A percentile compares a stretch with the other conserved stretches of the same genome.
Conservation (phyloP, 2,888 invertebrate species). For the Podotricha telesiphe region DNA sequence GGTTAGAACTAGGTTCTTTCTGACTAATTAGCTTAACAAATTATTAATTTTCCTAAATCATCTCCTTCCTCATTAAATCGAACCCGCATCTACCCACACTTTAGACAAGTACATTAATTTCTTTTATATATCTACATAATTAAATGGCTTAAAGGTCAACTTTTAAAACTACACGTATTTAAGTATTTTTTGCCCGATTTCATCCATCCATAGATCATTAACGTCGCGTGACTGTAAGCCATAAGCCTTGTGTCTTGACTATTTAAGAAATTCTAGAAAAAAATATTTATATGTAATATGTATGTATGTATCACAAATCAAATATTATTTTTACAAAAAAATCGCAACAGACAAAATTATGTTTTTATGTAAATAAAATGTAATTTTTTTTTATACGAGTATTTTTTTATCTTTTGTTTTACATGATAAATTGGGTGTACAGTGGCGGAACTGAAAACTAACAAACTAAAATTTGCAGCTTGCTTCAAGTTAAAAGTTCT, state of each 20-base stretch:
- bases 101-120: neutral
- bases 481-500: no score
- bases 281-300: conserved; percentile 58
- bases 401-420: no score
- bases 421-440: no score
- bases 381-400: neutral
- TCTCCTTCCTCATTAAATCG: neutral
- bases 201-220: conserved; percentile 67
- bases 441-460: no score
- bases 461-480: no score
- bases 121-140: neutral
- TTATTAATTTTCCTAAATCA: no score
- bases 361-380: neutral
- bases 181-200: conserved; percentile 6
- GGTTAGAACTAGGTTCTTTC: no score
- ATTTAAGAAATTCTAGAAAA: conserved; percentile 63
- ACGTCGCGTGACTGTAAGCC: conserved; percentile 72
- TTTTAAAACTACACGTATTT: neutral
- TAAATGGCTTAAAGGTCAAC: conserved; percentile 9
- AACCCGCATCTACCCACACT: conserved; percentile 5
- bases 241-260: conserved; percentile 74
- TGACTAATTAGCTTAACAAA: no score
- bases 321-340: neutral
- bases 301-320: conserved; percentile 23
- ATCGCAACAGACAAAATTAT: neutral